These are phyloP conservation scores for Leptopilina syphax DNA, from an alignment of 2,888 invertebrate species.

Conservation along the genomic window DNA sequence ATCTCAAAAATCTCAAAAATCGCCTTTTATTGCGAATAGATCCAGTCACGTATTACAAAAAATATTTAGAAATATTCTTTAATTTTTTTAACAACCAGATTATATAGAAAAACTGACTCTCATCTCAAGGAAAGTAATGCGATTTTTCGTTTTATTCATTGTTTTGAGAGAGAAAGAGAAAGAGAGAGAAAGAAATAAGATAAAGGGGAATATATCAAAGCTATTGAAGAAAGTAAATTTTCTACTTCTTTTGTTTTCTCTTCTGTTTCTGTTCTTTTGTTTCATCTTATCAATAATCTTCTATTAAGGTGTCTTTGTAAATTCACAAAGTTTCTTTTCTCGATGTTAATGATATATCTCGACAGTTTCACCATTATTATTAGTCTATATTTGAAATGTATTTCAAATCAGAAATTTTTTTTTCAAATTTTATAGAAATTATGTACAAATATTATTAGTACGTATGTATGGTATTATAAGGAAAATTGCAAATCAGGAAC, in stretches of 20 bases:
- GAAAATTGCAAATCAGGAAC: not conserved
- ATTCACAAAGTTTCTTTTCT: slow-evolving; percentile 7
- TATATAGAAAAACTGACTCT: not conserved
- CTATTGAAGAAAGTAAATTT: slow-evolving; percentile 6
- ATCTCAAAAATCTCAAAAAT: not conserved
- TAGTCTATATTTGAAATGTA: not conserved
- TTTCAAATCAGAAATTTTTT: not conserved
- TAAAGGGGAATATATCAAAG: slow-evolving; percentile 4
- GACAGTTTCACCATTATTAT: too few relatives aligned
- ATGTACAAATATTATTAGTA: not conserved
- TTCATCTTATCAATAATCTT: slow-evolving; percentile 14
- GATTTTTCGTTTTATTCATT: slow-evolving; percentile 12
- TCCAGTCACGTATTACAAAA: too few relatives aligned
- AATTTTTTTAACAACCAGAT: not conserved
- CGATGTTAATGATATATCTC: not conserved
- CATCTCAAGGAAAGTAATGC: not conserved
- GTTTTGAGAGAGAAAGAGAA: not conserved
- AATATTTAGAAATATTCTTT: too few relatives aligned
- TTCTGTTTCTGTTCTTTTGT: slow-evolving; percentile 8
- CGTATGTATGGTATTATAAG: not conserved
- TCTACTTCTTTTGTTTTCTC: slow-evolving; percentile 16
- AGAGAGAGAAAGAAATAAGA: not conserved
- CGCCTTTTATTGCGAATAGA: not conserved
- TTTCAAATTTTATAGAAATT: not conserved
- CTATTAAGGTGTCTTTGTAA: slow-evolving; percentile 5